Percentiles rank a stretch among this genome's conserved stretches.
phyloP scores from a whole-genome alignment of 2,113 vertebrate genomes.

The Elachura formosa region DNA sequence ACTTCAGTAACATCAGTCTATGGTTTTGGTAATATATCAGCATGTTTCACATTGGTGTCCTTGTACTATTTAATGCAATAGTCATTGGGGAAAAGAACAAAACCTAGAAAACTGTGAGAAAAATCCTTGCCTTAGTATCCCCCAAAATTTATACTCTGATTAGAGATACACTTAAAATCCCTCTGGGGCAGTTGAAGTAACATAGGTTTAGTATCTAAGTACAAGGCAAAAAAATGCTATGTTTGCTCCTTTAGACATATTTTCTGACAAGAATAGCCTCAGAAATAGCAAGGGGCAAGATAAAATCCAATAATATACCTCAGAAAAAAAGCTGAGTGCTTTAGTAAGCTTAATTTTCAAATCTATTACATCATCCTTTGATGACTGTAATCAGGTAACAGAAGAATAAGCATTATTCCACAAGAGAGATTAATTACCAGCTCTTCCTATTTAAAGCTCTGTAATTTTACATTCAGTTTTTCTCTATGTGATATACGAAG shows the following conservation, averaged over 20 bases:
- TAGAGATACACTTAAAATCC: neutral
- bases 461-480: neutral
- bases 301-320: neutral
- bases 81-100: neutral
- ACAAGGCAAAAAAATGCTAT: neutral
- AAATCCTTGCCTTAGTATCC: neutral
- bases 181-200: neutral
- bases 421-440: neutral
- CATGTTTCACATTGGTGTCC: neutral
- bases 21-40: neutral
- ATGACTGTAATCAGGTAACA: neutral
- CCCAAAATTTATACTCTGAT: neutral
- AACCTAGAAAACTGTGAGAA: neutral
- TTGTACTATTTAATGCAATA: neutral
- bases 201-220: neutral
- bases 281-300: neutral
- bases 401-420: neutral
- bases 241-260: neutral
- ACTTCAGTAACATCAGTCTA: neutral
- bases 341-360: neutral
- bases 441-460: neutral
- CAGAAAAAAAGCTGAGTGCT: neutral
- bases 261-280: neutral
- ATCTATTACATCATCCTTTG: neutral
- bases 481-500: neutral